A percentile compares a stretch with the other conserved stretches of the same genome.
phyloP scores from a whole-genome alignment of 2,797 vertebrate genomes.

The Carduelis carduelis region DNA sequence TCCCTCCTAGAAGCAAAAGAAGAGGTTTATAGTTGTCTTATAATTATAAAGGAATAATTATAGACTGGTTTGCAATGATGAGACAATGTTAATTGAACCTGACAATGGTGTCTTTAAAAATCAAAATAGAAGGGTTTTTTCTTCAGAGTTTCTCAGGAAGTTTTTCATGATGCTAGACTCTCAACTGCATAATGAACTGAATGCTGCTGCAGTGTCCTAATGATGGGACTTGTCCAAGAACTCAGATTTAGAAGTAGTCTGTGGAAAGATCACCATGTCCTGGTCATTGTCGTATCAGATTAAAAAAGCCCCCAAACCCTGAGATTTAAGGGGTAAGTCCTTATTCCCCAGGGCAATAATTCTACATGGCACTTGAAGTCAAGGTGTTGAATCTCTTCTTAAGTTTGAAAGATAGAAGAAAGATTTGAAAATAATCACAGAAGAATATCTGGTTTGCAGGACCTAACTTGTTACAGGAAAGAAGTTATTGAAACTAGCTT shows the following conservation, averaged over 20 bases:
- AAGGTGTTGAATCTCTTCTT: neutral
- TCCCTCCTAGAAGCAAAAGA: neutral
- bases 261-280: rapidly evolving
- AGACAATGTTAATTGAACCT: neutral
- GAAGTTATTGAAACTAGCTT: neutral
- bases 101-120: neutral
- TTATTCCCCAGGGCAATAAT: neutral
- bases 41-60: neutral
- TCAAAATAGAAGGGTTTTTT: neutral
- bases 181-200: neutral
- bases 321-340: neutral
- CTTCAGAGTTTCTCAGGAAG: neutral
- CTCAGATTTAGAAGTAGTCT: neutral
- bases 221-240: neutral
- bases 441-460: neutral
- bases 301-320: neutral
- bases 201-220: neutral
- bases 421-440: neutral
- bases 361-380: neutral
- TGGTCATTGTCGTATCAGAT: neutral
- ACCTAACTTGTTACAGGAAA: neutral
- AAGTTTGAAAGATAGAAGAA: neutral
- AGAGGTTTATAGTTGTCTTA: neutral
- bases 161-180: neutral
- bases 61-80: neutral